Evolutionary conservation across 2,113 vertebrate species (phyloP), one percentile per base, ranked within the genome.

Genomic region (Cettia cetti): DNA sequence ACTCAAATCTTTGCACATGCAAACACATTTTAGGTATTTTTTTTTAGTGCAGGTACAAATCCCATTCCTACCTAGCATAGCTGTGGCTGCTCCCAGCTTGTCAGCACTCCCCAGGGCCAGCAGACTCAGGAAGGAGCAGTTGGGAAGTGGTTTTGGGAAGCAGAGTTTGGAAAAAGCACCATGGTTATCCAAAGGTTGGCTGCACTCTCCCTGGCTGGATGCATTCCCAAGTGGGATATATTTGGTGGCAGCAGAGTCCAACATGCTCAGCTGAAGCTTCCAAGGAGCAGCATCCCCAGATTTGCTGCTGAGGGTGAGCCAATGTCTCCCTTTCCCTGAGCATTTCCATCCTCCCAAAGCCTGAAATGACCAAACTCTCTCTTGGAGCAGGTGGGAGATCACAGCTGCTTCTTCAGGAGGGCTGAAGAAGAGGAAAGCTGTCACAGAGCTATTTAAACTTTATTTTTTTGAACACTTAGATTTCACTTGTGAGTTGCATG

Each of bases 171-270:
- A n/a, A n/a, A 64, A 88, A 65, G 12, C 27, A 39, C 40, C 12
- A 7, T 17, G 6, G 10, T n/a, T 64, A 27, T 18, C 31, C 66
- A 15, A 39, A 91, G 92, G 52, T 6, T 95, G 64, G 85, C 13
- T 75, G 83, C 54, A 42, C 50, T 88, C 83, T 76, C 26, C 5
- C 57, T 33, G 71, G 42, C 57, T 80, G 90, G 71, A 8, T 69
- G 40, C 13, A 9, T 80, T 93, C 14, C 5, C 63, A 30, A 33
- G 75, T 68, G 59, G 33, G 45, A 87, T 74, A 70, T 65, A 65
- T 93, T 95, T 85, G 90, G 90, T 71, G 61, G 57, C 82, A 79
- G 90, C 90, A 71, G 61, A 80, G 66, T 88, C 84, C 88, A 77
- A 84, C 79, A 71, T 24, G 27, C 42, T 74, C 52, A 77, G 89